Percentiles rank a stretch among this genome's conserved stretches.
Conservation (phyloP, 2,888 invertebrate species). For the Drosophila incognita region DNA sequence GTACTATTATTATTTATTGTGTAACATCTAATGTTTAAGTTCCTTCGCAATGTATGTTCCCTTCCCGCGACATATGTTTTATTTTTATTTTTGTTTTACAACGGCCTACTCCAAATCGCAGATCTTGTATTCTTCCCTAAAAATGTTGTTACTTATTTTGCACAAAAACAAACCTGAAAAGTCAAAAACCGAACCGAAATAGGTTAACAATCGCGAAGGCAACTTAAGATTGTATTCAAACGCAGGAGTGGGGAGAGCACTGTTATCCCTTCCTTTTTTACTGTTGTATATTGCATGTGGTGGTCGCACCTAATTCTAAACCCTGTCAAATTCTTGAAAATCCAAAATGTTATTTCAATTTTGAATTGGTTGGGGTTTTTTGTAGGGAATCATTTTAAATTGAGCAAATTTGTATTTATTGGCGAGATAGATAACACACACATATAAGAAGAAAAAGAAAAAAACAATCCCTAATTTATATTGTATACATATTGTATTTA, state of each 20-base stretch:
- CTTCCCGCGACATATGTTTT: not conserved
- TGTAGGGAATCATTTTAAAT: not conserved
- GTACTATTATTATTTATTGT: conserved; percentile 38
- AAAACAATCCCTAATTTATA: conserved; percentile 25
- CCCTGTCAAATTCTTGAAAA: not conserved
- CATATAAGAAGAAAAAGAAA: not conserved
- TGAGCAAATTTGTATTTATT: not conserved
- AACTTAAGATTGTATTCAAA: conserved; percentile 3
- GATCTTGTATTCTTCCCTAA: conserved; percentile 62
- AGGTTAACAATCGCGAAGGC: conserved; percentile 11
- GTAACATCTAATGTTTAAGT: conserved; percentile 27
- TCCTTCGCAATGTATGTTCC: conserved; percentile 2
- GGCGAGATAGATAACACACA: not conserved
- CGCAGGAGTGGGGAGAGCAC: not conserved
- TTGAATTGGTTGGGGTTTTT: not conserved
- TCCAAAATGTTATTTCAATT: not conserved
- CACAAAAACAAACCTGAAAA: conserved; percentile 27
- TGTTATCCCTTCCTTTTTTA: not conserved
- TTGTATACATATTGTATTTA: conserved; percentile 51
- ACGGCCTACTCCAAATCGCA: not conserved
- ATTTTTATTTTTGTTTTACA: not conserved
- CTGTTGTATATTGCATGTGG: not conserved
- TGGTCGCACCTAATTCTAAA: not conserved
- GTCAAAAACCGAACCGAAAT: conserved; percentile 12
- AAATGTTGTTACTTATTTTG: conserved; percentile 56